phyloP scores from a whole-genome alignment of 2,888 invertebrate species.

The Physocephala rufipes region DNA sequence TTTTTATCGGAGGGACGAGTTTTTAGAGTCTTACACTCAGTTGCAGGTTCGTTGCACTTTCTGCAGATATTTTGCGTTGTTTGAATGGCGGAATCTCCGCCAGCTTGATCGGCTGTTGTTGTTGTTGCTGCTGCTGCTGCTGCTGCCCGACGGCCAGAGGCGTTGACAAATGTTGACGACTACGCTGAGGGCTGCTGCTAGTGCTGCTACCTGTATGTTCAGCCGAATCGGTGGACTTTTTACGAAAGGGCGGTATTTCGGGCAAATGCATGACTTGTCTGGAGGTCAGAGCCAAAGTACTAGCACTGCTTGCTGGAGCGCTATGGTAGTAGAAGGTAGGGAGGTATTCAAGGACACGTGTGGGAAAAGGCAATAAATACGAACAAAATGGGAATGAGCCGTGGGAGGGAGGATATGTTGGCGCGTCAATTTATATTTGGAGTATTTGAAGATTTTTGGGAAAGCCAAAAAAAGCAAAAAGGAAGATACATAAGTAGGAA shows the following conservation, averaged over 20 bases:
- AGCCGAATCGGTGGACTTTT: constrained; percentile 61
- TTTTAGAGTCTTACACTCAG: constrained; percentile 59
- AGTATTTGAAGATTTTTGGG: not conserved
- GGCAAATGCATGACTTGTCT: constrained; percentile 64
- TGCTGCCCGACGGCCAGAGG: constrained; percentile 32
- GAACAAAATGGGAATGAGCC: constrained; percentile 4
- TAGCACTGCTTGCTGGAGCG: constrained; percentile 57
- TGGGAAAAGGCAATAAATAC: constrained; percentile 23
- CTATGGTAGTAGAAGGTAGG: constrained; percentile 48
- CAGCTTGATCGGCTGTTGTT: constrained; percentile 58
- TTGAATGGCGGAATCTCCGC: constrained; percentile 69
- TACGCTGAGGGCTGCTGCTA: constrained; percentile 60
- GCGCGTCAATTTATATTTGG: not conserved
- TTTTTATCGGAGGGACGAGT: not conserved
- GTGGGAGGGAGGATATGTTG: not conserved
- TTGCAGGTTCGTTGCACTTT: constrained; percentile 65
- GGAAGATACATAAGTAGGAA: not conserved
- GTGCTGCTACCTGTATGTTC: constrained; percentile 60
- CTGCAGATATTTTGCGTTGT: constrained; percentile 69
- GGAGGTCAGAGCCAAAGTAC: constrained; percentile 57
- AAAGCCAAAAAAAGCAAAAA: not conserved
- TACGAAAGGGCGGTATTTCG: constrained; percentile 67
- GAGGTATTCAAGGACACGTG: not conserved
- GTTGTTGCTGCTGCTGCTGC: too few relatives aligned
- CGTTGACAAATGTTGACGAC: constrained; percentile 44